Evolutionary conservation across 2,797 vertebrate species (phyloP), one percentile per base, ranked within the genome.

Genomic region (Danio kyathit): DNA sequence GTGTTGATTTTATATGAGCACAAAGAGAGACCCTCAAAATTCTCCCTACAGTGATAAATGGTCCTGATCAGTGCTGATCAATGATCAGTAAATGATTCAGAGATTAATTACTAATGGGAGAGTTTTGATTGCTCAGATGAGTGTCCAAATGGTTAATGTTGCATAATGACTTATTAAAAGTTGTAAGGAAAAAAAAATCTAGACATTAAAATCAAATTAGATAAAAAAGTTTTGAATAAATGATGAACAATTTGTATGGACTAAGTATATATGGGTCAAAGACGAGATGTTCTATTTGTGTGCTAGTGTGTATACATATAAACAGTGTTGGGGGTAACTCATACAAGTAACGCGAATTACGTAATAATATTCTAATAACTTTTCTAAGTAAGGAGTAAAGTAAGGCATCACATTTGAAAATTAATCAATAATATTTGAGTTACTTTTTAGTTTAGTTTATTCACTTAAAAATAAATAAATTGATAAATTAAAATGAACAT

Each of bases 101-200:
- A 61, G 40, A 57, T 54, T n/a, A 38, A 78, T 78, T 83, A 79
- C 75, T 83, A 52, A 54, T 64, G 64, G 70, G 49, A 76, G 84
- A 78, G 92, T 92, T 93, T 92, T 73, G 90, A 92, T 92, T 93
- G 93, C 92, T 93, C 92, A 90, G 64, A 91, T 91, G 87, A 82
- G 88, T 81, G 90, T 92, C 89, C 89, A 67, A 61, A 80, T 57
- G 74, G 74, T 82, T 66, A 85, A 87, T 86, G 82, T 86, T 88
- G 86, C 86, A 88, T 88, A 83, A 83, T 86, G 86, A 84, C 85
- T 84, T 7, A 16, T 7, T 63, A 80, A 57, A 63, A 8, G 5
- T 10, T 44, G 21, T 10, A 77, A 40, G 6, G 2, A 38, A 41
- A 14, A 13, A 66, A 29, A 56, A 69, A 60, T 16, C 10, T 52